These are phyloP conservation scores for Anastatus disparis DNA, from an alignment of 1,140 invertebrate species.

Conservation along the genomic window DNA sequence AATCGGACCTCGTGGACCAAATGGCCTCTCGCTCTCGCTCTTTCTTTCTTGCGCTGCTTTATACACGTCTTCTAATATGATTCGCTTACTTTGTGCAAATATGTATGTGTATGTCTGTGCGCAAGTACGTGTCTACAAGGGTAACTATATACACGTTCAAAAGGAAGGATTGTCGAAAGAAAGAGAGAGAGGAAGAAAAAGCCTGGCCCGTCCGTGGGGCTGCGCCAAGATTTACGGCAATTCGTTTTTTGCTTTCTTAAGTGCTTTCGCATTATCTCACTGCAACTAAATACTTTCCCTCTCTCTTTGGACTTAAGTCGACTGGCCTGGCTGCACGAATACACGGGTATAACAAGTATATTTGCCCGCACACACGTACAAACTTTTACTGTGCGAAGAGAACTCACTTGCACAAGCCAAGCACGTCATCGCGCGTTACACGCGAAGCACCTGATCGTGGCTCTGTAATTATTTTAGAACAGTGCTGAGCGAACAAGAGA, in stretches of 20 bases:
- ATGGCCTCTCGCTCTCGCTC: constrained; percentile 49
- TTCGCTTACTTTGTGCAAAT: constrained; percentile 20
- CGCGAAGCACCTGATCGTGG: constrained; percentile 39
- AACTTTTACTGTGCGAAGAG: too few species aligned
- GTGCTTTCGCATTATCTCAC: constrained; percentile 53
- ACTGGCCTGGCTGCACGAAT: background rate
- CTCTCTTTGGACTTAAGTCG: too few species aligned
- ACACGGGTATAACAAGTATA: constrained; percentile 34
- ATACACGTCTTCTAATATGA: constrained; percentile 33
- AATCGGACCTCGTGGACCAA: constrained; percentile 61
- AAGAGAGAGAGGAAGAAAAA: constrained; percentile 17
- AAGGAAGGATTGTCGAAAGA: background rate
- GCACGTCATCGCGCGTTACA: constrained; percentile 37
- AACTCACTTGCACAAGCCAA: constrained; percentile 29
- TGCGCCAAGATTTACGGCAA: constrained; percentile 50
- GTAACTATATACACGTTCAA: background rate
- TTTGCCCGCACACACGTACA: background rate
- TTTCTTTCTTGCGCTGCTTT: constrained; percentile 16
- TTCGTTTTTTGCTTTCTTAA: constrained; percentile 51
- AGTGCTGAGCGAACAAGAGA: background rate
- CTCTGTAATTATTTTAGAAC: constrained; percentile 41
- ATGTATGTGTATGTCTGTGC: background rate
- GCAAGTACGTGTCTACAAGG: background rate
- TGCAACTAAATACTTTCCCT: constrained; percentile 51
- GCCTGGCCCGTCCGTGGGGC: background rate